Evolutionary conservation across 2,797 vertebrate genomes (phyloP).

Genomic region (Myotis findleyi): DNA sequence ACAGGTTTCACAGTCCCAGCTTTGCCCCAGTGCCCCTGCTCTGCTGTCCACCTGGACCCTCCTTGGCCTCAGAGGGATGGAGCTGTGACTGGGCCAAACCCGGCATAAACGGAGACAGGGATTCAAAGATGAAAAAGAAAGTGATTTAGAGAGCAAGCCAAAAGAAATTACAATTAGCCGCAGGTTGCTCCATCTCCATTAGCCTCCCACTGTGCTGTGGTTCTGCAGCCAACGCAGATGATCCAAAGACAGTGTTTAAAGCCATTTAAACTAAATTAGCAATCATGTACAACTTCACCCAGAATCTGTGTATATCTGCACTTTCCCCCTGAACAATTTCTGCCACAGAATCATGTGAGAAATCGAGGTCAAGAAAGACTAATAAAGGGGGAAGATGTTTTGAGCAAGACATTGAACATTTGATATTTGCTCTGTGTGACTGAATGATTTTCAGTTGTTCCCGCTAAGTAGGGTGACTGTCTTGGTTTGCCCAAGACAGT

Average conservation of each 20-base stretch:
- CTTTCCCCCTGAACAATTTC: slow-evolving; percentile 72
- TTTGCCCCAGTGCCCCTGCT: neutral
- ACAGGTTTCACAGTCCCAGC: neutral
- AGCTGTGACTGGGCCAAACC: neutral
- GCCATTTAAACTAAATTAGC: slow-evolving; percentile 79
- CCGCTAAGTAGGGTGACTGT: neutral
- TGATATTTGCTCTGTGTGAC: neutral
- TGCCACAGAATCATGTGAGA: slow-evolving; percentile 62
- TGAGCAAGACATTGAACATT: slow-evolving; percentile 40
- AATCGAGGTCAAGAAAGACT: slow-evolving; percentile 75
- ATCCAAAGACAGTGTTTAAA: slow-evolving; percentile 78
- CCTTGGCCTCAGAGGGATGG: neutral
- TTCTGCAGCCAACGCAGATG: slow-evolving; percentile 77
- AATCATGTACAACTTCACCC: slow-evolving; percentile 57
- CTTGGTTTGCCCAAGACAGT: neutral
- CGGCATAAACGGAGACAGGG: slow-evolving; percentile 1
- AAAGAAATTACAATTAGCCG: slow-evolving; percentile 56
- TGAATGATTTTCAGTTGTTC: neutral
- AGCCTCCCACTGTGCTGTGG: slow-evolving; percentile 58
- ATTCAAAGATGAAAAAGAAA: slow-evolving; percentile 61
- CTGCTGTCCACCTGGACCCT: neutral
- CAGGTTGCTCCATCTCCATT: slow-evolving; percentile 75
- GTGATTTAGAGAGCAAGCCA: slow-evolving; percentile 64
- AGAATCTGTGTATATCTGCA: slow-evolving; percentile 71
- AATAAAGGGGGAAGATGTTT: slow-evolving; percentile 59